Percentiles rank a stretch among this genome's conserved stretches.
Conservation (phyloP, 2,888 invertebrate species). For the Polymixis flavicincta region DNA sequence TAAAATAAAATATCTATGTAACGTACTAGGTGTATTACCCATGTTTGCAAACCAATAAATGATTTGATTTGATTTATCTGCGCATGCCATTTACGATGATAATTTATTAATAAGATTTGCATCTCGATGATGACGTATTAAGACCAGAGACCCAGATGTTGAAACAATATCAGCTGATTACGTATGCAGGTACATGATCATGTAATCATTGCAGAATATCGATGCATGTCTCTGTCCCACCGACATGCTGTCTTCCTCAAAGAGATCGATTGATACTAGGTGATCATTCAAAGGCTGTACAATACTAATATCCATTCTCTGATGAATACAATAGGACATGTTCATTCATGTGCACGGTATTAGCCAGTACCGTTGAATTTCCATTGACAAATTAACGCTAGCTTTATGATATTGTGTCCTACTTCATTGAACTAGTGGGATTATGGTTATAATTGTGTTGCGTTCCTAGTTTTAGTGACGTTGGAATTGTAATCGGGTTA, state of each 20-base stretch:
- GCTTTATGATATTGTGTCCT: conserved; percentile 17
- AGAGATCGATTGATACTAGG: conserved; percentile 11
- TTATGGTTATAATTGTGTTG: background rate
- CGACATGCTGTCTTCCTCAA: background rate
- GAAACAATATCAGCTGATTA: background rate
- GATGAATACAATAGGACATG: conserved; percentile 15
- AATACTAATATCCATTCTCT: conserved; percentile 27
- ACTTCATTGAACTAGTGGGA: background rate
- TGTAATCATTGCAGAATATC: background rate
- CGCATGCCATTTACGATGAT: background rate
- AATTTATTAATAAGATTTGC: background rate
- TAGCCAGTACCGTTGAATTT: conserved; percentile 1
- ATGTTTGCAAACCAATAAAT: too few species aligned
- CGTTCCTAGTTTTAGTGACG: background rate
- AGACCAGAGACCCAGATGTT: background rate
- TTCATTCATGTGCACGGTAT: conserved; percentile 30
- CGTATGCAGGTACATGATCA: background rate
- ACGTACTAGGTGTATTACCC: too few species aligned
- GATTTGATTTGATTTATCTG: too few species aligned
- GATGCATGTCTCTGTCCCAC: background rate
- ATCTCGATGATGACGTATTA: background rate
- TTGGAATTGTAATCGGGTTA: background rate
- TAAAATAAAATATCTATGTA: too few species aligned
- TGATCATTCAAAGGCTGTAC: conserved; percentile 20
- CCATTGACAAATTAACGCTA: conserved; percentile 25